Evolutionary conservation across 2,113 vertebrate genomes (phyloP).

Genomic region (Engystomops pustulosus): DNA sequence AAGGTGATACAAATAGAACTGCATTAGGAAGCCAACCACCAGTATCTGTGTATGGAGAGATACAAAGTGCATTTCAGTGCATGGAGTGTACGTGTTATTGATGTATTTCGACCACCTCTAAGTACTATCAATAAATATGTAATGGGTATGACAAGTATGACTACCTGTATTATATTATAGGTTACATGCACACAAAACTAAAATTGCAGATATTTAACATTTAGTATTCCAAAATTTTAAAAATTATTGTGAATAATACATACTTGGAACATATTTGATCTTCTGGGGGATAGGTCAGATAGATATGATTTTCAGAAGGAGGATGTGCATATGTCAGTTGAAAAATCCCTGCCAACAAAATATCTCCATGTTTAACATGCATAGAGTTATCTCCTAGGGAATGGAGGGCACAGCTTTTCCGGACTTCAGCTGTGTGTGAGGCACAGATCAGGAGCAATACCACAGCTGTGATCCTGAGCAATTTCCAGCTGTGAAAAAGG

Average conservation of each 20-base stretch:
- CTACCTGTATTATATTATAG: too few relatives aligned
- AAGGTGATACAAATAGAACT: too few relatives aligned
- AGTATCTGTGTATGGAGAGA: too few relatives aligned
- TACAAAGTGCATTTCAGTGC: too few relatives aligned
- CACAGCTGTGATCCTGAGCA: background rate
- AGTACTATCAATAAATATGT: too few relatives aligned
- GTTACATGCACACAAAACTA: too few relatives aligned
- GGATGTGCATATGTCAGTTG: background rate
- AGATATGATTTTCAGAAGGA: too few relatives aligned
- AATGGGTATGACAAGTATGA: too few relatives aligned
- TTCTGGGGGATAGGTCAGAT: background rate
- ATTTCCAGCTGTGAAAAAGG: background rate
- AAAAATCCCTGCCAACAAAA: background rate
- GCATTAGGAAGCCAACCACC: too few relatives aligned
- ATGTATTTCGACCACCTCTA: too few relatives aligned
- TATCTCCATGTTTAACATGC: background rate
- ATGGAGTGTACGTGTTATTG: too few relatives aligned
- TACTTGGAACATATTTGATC: background rate
- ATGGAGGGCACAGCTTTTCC: background rate
- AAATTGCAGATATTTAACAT: too few relatives aligned
- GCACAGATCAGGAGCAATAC: background rate
- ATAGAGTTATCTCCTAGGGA: background rate
- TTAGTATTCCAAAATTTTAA: background rate
- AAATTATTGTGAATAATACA: background rate
- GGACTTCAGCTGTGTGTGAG: background rate